These are phyloP conservation scores for Amazona finschi DNA, from an alignment of 2,797 vertebrate genomes.

Conservation along the genomic window DNA sequence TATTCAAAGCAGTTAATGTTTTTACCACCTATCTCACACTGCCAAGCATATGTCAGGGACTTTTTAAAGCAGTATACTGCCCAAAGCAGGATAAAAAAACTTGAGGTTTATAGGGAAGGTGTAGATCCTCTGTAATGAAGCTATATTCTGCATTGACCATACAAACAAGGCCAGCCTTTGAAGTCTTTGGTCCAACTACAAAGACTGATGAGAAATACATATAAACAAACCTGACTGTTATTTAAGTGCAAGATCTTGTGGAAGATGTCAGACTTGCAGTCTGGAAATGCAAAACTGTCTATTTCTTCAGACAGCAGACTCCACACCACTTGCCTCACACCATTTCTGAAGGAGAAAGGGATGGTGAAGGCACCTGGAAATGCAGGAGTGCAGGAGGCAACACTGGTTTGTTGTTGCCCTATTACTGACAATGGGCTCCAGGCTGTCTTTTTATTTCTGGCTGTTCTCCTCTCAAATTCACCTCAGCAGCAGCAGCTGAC, in stretches of 20 bases:
- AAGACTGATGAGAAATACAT: not conserved
- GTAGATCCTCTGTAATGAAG: not conserved
- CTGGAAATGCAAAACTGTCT: not conserved
- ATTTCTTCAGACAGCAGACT: not conserved
- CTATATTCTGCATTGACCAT: not conserved
- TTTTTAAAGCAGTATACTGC: not conserved
- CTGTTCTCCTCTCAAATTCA: not conserved
- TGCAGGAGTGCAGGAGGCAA: not conserved
- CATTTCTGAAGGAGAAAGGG: not conserved
- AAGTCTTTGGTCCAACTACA: constrained; percentile 26
- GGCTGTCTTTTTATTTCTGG: not conserved
- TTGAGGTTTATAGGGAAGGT: not conserved
- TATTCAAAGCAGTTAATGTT: not conserved
- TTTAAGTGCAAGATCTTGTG: not conserved
- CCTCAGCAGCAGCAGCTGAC: not conserved
- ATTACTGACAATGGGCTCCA: not conserved
- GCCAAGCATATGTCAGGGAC: not conserved
- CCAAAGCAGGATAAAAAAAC: not conserved
- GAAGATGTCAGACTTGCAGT: not conserved
- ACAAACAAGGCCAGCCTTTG: not conserved
- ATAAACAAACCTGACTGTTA: constrained; percentile 3
- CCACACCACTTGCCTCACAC: not conserved
- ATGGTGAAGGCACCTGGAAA: not conserved
- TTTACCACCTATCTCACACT: not conserved
- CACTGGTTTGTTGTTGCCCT: rapidly evolving